These are phyloP conservation scores for Melanotaenia maccullochi DNA, from an alignment of 2,797 vertebrate genomes.

Conservation along the genomic window DNA sequence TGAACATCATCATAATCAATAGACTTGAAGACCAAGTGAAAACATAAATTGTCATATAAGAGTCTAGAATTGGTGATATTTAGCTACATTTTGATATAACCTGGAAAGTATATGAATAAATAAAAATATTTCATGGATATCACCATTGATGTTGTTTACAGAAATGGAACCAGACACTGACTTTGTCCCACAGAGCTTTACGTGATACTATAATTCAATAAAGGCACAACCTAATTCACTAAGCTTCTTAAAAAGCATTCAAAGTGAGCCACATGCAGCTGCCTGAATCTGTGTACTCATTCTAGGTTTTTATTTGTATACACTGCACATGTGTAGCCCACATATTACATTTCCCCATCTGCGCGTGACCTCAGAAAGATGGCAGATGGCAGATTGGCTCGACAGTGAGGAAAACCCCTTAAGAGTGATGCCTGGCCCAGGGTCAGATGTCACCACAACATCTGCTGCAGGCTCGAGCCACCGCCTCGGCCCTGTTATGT, in stretches of 20 bases:
- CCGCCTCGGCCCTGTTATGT: constrained; percentile 53
- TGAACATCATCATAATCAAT: neutral
- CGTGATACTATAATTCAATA: constrained; percentile 45
- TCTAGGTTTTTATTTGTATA: constrained; percentile 61
- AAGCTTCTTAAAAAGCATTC: constrained; percentile 65
- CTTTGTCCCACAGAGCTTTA: constrained; percentile 68
- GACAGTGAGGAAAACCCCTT: constrained; percentile 83
- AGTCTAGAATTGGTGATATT: neutral
- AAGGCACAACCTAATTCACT: constrained; percentile 70
- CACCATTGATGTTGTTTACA: constrained; percentile 24
- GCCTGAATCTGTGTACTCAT: constrained; percentile 36
- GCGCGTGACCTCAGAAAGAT: constrained; percentile 73
- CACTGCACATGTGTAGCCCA: constrained; percentile 66
- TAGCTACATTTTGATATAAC: neutral
- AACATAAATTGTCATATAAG: neutral
- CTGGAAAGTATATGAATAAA: neutral
- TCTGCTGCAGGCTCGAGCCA: constrained; percentile 85
- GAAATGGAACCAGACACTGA: constrained; percentile 41
- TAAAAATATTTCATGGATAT: neutral
- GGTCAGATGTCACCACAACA: constrained; percentile 93
- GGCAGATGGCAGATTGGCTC: constrained; percentile 92
- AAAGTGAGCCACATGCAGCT: constrained; percentile 30
- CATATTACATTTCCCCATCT: constrained; percentile 53
- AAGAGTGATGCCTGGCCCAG: constrained; percentile 83
- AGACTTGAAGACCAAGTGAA: neutral